Evolutionary conservation across 2,888 invertebrate genomes (phyloP).

Genomic region (Heliconius charithonia): DNA sequence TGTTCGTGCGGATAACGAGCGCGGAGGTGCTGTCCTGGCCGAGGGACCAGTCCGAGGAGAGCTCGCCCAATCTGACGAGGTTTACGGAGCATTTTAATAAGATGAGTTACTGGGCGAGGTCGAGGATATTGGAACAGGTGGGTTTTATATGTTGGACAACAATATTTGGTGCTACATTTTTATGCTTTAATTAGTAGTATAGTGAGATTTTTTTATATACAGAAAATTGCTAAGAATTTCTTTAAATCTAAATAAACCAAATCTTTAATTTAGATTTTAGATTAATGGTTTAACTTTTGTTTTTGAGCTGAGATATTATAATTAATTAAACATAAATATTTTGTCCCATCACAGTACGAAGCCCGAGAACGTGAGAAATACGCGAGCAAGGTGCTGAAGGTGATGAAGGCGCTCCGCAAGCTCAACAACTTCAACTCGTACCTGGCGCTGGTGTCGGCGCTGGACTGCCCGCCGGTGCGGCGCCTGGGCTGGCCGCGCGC

Average conservation of each 20-base stretch:
- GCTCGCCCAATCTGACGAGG: conserved; percentile 96
- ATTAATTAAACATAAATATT: background rate
- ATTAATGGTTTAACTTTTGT: too few species aligned
- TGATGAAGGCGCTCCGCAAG: conserved; percentile 98
- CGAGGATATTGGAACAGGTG: conserved; percentile 93
- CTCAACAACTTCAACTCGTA: conserved; percentile 99
- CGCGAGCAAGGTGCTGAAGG: conserved; percentile 97
- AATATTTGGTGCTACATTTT: background rate
- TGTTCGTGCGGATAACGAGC: conserved; percentile 98
- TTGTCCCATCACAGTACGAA: conserved; percentile 82
- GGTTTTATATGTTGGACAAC: background rate
- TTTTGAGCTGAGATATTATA: too few species aligned
- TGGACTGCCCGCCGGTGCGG: conserved; percentile 97
- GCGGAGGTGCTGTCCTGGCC: conserved; percentile 99
- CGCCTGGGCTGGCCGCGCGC: conserved; percentile 97
- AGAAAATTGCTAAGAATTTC: too few species aligned
- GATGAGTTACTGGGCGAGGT: conserved; percentile 99
- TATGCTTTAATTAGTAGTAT: too few species aligned
- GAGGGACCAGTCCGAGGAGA: conserved; percentile 97
- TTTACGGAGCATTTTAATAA: conserved; percentile 99
- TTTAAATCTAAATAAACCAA: too few species aligned
- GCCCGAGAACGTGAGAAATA: conserved; percentile 98
- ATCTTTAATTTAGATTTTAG: too few species aligned
- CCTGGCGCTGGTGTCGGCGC: conserved; percentile 96
- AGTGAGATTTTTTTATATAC: too few species aligned